These are phyloP conservation scores for Diogma glabrata DNA, from an alignment of 2,888 invertebrate genomes.

Conservation along the genomic window DNA sequence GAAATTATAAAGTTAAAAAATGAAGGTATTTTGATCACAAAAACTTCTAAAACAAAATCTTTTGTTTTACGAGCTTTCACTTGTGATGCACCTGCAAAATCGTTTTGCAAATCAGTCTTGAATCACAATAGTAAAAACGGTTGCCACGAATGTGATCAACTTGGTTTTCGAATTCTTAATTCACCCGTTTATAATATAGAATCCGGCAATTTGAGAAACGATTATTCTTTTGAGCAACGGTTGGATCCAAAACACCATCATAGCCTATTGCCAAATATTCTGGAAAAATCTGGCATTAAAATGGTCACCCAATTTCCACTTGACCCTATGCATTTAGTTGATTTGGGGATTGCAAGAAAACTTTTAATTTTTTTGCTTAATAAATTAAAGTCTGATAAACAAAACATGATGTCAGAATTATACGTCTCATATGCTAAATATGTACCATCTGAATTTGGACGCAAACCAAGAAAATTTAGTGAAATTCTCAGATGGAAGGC, in stretches of 20 bases:
- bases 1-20: not conserved
- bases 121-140: not conserved
- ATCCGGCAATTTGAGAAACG: too few species aligned
- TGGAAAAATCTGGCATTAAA: not conserved
- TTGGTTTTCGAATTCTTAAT: too few species aligned
- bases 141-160: slow-evolving; percentile 1
- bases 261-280: not conserved
- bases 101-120: slow-evolving; percentile 5
- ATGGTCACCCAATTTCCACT: not conserved
- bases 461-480: not conserved
- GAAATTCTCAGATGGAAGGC: slow-evolving; percentile 7
- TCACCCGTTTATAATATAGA: too few species aligned
- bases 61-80: not conserved
- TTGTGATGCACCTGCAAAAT: slow-evolving; percentile 7
- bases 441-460: too few species aligned
- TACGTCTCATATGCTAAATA: not conserved
- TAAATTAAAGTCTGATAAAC: too few species aligned
- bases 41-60: too few species aligned
- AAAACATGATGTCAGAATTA: not conserved
- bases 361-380: too few species aligned
- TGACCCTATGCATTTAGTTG: slow-evolving; percentile 3
- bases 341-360: not conserved
- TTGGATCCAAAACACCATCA: not conserved
- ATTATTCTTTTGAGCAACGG: too few species aligned
- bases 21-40: too few species aligned